phyloP scores from a whole-genome alignment of 1,140 invertebrate genomes.

The Atta texana region DNA sequence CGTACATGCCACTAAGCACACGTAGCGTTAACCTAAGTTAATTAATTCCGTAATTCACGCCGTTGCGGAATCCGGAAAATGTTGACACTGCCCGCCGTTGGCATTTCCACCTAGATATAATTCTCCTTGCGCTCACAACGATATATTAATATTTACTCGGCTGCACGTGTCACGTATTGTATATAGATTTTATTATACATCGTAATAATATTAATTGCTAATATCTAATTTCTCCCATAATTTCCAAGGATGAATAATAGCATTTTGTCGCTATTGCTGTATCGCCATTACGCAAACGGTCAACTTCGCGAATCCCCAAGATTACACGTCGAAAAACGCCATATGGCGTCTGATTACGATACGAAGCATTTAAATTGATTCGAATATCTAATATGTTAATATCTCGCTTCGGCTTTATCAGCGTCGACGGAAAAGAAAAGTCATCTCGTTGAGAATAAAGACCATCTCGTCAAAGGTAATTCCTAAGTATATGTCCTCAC shows the following conservation, averaged over 20 bases:
- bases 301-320: conserved; percentile 29
- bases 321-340: conserved; percentile 30
- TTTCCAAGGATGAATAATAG: neutral
- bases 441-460: neutral
- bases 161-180: neutral
- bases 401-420: neutral
- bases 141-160: conserved; percentile 21
- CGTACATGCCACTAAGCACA: neutral
- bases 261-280: neutral
- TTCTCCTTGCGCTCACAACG: neutral
- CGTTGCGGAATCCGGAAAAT: conserved; percentile 28
- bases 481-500: neutral
- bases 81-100: conserved; percentile 36
- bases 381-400: conserved; percentile 5
- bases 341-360: conserved; percentile 21
- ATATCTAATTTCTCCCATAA: neutral
- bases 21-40: conserved; percentile 26
- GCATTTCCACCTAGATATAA: conserved; percentile 23
- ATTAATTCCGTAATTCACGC: conserved; percentile 45
- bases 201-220: conserved; percentile 4
- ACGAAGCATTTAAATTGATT: conserved; percentile 23
- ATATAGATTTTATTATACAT: conserved; percentile 3
- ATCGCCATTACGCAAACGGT: conserved; percentile 35
- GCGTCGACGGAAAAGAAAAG: neutral
- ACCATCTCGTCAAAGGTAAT: conserved; percentile 14